Evolutionary conservation across 2,113 vertebrate species (phyloP).

Genomic region (Heterotilapia buettikoferi): DNA sequence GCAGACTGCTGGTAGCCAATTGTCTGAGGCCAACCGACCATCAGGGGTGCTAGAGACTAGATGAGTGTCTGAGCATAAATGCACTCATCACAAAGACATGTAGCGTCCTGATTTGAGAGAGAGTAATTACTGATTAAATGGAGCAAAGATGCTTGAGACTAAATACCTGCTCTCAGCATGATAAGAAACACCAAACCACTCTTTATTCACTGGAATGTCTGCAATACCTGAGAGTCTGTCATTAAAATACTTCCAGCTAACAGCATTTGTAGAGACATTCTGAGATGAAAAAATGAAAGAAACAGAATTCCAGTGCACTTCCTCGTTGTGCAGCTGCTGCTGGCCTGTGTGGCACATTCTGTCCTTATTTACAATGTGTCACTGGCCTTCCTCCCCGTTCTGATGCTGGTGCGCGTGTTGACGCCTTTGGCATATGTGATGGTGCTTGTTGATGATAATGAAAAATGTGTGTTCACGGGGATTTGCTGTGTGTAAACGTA

Average conservation of each 20-base stretch:
- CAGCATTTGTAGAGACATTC: background rate
- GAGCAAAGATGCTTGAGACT: background rate
- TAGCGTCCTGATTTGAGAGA: background rate
- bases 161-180: background rate
- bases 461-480: background rate
- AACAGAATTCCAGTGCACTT: background rate
- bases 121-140: background rate
- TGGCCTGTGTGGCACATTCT: background rate
- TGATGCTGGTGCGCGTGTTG: background rate
- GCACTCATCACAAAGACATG: background rate
- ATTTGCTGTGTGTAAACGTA: background rate
- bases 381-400: background rate
- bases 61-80: background rate
- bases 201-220: background rate
- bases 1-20: background rate
- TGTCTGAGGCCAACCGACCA: background rate
- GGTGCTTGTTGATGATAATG: background rate
- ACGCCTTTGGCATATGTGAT: background rate
- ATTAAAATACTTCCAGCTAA: background rate
- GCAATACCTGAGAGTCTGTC: background rate
- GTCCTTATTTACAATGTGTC: background rate
- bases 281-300: background rate
- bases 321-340: background rate
- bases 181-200: background rate
- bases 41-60: background rate